Evolutionary conservation across 2,888 invertebrate genomes (phyloP).

Genomic region (Megalurothrips usitatus): DNA sequence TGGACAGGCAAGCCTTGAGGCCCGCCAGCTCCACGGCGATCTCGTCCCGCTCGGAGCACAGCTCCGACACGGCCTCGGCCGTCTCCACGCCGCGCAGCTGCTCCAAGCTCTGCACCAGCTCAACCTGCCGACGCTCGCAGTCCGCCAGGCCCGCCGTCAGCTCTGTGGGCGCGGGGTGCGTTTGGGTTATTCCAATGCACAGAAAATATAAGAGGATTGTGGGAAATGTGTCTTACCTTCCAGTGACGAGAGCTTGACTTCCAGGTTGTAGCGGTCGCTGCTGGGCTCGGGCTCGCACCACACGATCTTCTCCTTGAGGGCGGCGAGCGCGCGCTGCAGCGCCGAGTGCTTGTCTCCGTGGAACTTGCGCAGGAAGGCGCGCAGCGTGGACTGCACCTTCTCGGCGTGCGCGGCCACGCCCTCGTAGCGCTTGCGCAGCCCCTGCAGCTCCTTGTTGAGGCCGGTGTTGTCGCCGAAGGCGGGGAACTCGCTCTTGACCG

Average conservation of each 20-base stretch:
- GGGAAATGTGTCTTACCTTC: conserved; percentile 54
- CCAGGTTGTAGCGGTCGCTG: conserved; percentile 86
- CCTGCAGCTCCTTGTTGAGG: conserved; percentile 74
- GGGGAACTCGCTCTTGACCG: conserved; percentile 69
- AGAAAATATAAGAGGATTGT: background rate
- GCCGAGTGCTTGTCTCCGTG: conserved; percentile 79
- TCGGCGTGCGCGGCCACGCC: conserved; percentile 71
- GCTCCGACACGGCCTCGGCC: conserved; percentile 61
- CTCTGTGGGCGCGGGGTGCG: no score
- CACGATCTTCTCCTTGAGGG: conserved; percentile 79
- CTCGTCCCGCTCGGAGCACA: conserved; percentile 65
- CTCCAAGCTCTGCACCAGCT: conserved; percentile 66
- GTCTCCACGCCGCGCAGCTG: conserved; percentile 69
- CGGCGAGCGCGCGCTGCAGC: conserved; percentile 72
- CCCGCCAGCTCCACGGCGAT: conserved; percentile 67
- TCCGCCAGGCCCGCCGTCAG: conserved; percentile 57
- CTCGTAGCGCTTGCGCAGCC: conserved; percentile 78
- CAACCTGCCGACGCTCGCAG: conserved; percentile 61
- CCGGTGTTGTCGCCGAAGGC: conserved; percentile 66
- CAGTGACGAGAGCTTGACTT: conserved; percentile 80
- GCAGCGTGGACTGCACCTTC: conserved; percentile 70
- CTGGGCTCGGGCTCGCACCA: conserved; percentile 88
- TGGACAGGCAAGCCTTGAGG: conserved; percentile 54
- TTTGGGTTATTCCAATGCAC: no score
- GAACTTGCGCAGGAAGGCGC: conserved; percentile 78